Percentiles rank a stretch among this genome's conserved stretches.
These are phyloP conservation scores for Sarcophaga peregrina DNA, from an alignment of 1,140 invertebrate genomes.

Conservation along the genomic window DNA sequence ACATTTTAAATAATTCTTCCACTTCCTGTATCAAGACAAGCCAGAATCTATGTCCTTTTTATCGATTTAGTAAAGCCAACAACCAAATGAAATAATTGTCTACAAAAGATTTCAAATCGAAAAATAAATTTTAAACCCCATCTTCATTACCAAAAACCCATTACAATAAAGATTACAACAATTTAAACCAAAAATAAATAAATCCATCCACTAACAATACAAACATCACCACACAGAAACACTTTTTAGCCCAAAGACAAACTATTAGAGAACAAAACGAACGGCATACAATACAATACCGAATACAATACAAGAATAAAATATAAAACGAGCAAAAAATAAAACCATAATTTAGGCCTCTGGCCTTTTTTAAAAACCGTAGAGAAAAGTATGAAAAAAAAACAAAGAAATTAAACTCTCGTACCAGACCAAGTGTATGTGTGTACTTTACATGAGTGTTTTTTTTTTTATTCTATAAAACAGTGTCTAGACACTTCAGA, in stretches of 20 bases:
- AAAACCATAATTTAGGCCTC: background rate
- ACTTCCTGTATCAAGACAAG: too few species aligned
- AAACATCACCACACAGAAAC: background rate
- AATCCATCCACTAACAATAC: background rate
- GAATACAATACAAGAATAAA: too few species aligned
- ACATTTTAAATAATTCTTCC: too few species aligned
- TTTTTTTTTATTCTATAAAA: background rate
- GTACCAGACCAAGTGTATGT: background rate
- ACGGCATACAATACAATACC: background rate
- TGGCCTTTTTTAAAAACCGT: constrained; percentile 7
- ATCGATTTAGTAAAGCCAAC: too few species aligned
- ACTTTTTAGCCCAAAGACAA: background rate
- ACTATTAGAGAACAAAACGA: too few species aligned
- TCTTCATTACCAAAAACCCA: background rate
- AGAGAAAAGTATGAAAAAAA: background rate
- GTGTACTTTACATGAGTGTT: background rate
- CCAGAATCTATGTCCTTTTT: too few species aligned
- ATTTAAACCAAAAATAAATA: background rate
- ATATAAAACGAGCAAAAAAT: too few species aligned
- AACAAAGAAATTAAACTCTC: background rate
- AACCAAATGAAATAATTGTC: background rate
- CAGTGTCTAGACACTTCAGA: constrained; percentile 1
- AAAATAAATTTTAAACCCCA: background rate
- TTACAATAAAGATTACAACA: constrained; percentile 8
- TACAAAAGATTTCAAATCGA: constrained; percentile 14